Evolutionary conservation across 2,888 invertebrate genomes (phyloP), one percentile per base, ranked within the genome.

Genomic region (Geophilus truncorum): DNA sequence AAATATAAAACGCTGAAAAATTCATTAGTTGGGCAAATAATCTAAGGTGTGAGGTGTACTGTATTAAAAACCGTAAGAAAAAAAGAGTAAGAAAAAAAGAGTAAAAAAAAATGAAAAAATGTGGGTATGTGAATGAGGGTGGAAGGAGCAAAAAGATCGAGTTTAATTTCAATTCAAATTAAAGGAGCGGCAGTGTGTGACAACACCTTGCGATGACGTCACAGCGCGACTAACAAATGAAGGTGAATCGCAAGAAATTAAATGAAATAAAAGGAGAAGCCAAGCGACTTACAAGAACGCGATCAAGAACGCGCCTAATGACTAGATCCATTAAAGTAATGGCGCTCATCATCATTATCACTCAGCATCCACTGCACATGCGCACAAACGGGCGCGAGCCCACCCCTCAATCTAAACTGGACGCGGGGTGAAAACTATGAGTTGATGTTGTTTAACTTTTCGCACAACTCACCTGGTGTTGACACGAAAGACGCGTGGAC

Each of bases 271-370:
- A 28, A 28, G 40, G 45, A 78, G 45, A 28, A 45, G 28, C 45
- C 40, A 45, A 28, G 28, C 36, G 28, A 45, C 28, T 40, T 28
- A 36, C 36, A 78, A 45, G 45, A 78, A 45, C 28, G 78, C 78
- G 34, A 78, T 78, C 78, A 78, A 78, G 45, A 36, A 78, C 18
- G 78, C 40, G 34, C 78, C 78, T 78, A 78, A 78, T 78, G 78
- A 78, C 78, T 78, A 28, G 34, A 45, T 78, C 78, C 78, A 78
- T 78, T 78, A 78, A 78, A 36, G 78, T 78, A 78, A 78, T 78
- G 78, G 78, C 28, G 28, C 78, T 78, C 78, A 78, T 78, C 78
- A 78, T 45, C 78, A 78, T 78, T 78, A 78, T 78, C 78, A 45
- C 78, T 36, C 77, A 77, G 77, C 34, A 77, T 77, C 77, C 77